Base-by-base conservation (phyloP, 2,888 invertebrate species). In the Antheraea yamamai region DNA sequence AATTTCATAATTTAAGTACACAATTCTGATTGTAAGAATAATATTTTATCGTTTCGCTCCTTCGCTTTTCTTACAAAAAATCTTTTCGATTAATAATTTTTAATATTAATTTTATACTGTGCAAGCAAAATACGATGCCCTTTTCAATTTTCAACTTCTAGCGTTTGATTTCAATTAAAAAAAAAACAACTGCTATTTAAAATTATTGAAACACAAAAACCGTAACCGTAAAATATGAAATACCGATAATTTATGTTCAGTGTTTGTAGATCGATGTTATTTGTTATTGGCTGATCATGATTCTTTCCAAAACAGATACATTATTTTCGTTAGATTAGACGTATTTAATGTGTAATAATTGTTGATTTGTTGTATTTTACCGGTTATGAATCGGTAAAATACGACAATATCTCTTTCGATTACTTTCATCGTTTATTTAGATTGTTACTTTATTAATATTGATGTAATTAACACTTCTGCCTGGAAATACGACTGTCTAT, bases 261-360 rank as follows among this genome's bases (percentile, higher is more conserved):
- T 70, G 70, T 70, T 70, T 39, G 70, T 70, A 70, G 70, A 39
- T 70, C 35, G 18, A 70, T 70, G 70, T 70, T 70, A 35, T 70
- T 14, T 70, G 70, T 70, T 70, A 39, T 39, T 70, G 70, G 70
- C 70, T 70, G 70, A 39, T 30, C 64, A 16, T 39, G 39, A 39
- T 39, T 70, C 18, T 39, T 70, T 39, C 70, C 1, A n/a, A 35
- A n/a, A 30, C 26, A 26, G 14, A 16, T 66, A 30, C 14, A 66
- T 66, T 66, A 26, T 66, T 30, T 4, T 30, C 26, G 30, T 66
- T 66, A 66, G 26, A 66, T 66, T 66, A 30, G 64, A 66, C 26
- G 26, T 66, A 66, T 66, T 26, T 66, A 30, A 66, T 66, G 26
- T 66, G 30, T 66, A 61, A 61, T 61, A 61, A 61, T 2, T 23